Evolutionary conservation across 2,888 invertebrate species (phyloP).

Genomic region (Diabrotica balteata): DNA sequence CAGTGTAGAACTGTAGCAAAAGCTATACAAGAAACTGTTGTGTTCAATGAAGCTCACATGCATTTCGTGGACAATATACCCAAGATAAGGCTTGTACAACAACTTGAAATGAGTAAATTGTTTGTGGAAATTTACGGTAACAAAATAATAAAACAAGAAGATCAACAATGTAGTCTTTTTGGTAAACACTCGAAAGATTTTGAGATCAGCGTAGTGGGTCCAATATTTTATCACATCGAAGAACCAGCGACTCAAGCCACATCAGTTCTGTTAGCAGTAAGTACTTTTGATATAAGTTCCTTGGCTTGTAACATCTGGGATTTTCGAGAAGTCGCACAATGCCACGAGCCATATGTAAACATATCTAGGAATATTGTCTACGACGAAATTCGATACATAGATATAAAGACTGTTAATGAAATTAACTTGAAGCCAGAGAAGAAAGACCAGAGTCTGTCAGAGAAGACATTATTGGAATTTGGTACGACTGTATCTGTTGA

Average conservation of each 20-base stretch:
- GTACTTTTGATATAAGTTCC: constrained; percentile 44
- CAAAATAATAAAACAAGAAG: constrained; percentile 4
- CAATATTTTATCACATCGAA: constrained; percentile 17
- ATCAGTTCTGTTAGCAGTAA: constrained; percentile 38
- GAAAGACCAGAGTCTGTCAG: constrained; percentile 13
- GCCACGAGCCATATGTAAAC: constrained; percentile 71
- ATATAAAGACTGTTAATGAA: constrained; percentile 32
- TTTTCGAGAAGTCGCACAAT: constrained; percentile 73
- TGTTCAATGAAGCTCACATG: constrained; percentile 44
- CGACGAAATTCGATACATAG: constrained; percentile 5
- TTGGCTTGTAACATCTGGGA: constrained; percentile 44
- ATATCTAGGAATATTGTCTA: constrained; percentile 25
- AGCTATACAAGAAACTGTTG: constrained; percentile 34
- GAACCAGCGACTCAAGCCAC: neutral
- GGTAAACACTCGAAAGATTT: constrained; percentile 29
- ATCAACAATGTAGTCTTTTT: constrained; percentile 25
- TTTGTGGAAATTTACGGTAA: constrained; percentile 39
- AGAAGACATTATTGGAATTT: constrained; percentile 35
- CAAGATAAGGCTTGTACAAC: constrained; percentile 44
- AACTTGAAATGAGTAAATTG: constrained; percentile 39
- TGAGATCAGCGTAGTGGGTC: constrained; percentile 21
- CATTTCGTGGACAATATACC: constrained; percentile 41
- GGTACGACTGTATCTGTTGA: constrained; percentile 44
- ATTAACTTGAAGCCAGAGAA: constrained; percentile 32
- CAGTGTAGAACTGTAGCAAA: constrained; percentile 35